Evolutionary conservation across 2,888 invertebrate species (phyloP).

Genomic region (Drosophila setosimentum): DNA sequence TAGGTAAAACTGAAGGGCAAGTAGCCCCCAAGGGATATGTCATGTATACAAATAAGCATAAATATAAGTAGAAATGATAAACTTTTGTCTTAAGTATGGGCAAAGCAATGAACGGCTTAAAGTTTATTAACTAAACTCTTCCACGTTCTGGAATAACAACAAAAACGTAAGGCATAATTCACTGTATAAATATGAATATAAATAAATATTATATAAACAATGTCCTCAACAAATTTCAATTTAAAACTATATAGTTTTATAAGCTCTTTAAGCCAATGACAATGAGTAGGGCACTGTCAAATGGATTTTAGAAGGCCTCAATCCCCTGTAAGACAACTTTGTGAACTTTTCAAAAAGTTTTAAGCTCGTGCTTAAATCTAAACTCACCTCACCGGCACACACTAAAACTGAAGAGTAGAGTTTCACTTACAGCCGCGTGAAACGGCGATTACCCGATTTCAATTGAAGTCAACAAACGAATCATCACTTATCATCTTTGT

Average conservation of each 20-base stretch:
- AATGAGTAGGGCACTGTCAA: slow-evolving; percentile 7
- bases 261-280: slow-evolving; percentile 1
- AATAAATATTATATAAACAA: not conserved
- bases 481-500: slow-evolving; percentile 36
- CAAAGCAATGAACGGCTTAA: not conserved
- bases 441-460: slow-evolving; percentile 32
- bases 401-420: not conserved
- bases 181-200: not conserved
- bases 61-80: slow-evolving; percentile 3
- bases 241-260: slow-evolving; percentile 19
- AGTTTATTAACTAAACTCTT: not conserved
- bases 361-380: slow-evolving; percentile 3
- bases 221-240: not conserved
- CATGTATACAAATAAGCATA: not conserved
- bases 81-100: not conserved
- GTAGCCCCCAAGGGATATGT: not conserved
- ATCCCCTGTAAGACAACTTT: slow-evolving; percentile 41
- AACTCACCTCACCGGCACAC: slow-evolving; percentile 38
- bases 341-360: slow-evolving; percentile 38
- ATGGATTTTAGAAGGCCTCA: slow-evolving; percentile 21
- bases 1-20: not conserved
- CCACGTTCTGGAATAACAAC: not conserved
- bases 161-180: not conserved
- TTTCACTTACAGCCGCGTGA: slow-evolving; percentile 8
- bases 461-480: slow-evolving; percentile 33